These are phyloP conservation scores for Meles meles DNA, from an alignment of 2,113 vertebrate species.

Conservation along the genomic window DNA sequence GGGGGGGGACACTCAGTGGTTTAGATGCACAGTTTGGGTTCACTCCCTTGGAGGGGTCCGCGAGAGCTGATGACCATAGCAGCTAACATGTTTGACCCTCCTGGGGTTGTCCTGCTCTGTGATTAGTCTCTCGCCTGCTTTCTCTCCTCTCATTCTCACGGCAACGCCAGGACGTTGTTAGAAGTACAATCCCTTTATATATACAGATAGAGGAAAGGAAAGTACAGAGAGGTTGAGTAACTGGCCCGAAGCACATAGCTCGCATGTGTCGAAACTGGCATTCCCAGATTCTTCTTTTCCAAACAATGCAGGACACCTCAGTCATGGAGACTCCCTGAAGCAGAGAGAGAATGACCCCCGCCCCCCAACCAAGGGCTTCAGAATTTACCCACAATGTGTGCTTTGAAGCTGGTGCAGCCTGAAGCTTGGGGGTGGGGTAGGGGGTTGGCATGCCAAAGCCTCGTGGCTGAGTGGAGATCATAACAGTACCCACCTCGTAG, in stretches of 20 bases:
- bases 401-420: neutral
- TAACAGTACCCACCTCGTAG: rapidly evolving
- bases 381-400: neutral
- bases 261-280: neutral
- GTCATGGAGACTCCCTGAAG: rapidly evolving
- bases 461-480: rapidly evolving
- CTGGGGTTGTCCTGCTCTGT: neutral
- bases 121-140: neutral
- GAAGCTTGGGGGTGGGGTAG: neutral
- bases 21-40: neutral
- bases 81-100: neutral
- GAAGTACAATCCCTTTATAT: neutral
- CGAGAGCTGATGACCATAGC: neutral
- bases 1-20: neutral
- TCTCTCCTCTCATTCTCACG: neutral
- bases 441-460: rapidly evolving
- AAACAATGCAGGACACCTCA: neutral
- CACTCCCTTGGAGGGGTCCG: neutral
- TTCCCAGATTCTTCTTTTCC: neutral
- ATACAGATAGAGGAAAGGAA: neutral
- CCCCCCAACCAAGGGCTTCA: neutral
- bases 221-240: neutral
- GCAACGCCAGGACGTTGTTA: neutral
- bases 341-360: neutral
- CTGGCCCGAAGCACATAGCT: neutral